Evolutionary conservation across 1,140 invertebrate species (phyloP).

Genomic region (Drosophila lacteicornis): DNA sequence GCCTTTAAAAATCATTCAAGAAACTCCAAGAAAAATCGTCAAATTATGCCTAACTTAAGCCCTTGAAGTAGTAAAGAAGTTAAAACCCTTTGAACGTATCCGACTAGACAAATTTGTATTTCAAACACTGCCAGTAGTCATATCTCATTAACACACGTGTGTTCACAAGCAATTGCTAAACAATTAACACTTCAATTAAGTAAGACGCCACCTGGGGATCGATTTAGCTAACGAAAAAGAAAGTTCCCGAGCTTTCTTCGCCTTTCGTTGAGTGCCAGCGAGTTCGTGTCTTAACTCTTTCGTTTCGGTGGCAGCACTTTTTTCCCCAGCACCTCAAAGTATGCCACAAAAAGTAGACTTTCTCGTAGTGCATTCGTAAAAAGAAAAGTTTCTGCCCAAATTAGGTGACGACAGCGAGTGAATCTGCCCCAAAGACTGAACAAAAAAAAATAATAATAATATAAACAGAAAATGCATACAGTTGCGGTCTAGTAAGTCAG

Average conservation of each 20-base stretch:
- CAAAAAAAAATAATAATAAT: neutral
- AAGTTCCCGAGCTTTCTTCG: constrained; percentile 30
- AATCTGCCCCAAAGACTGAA: constrained; percentile 46
- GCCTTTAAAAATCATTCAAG: no score
- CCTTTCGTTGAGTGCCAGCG: constrained; percentile 35
- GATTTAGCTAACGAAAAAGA: neutral
- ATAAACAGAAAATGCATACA: constrained; percentile 49
- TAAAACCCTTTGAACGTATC: no score
- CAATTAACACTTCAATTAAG: constrained; percentile 1
- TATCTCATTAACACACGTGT: neutral
- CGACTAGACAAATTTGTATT: neutral
- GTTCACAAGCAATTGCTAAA: neutral
- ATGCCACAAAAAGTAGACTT: constrained; percentile 17
- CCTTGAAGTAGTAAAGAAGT: no score
- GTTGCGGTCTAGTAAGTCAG: constrained; percentile 68
- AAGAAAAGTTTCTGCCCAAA: constrained; percentile 65
- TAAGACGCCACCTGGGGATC: constrained; percentile 13
- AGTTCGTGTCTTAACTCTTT: constrained; percentile 79
- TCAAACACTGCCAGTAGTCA: neutral
- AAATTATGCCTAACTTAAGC: neutral
- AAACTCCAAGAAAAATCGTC: no score
- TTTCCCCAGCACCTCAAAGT: constrained; percentile 31
- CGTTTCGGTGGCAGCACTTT: constrained; percentile 24
- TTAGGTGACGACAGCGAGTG: constrained; percentile 68
- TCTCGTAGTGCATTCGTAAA: constrained; percentile 25